Evolutionary conservation across 2,113 vertebrate species (phyloP), one percentile per base, ranked within the genome.

Genomic region (Pterophyllum scalare): DNA sequence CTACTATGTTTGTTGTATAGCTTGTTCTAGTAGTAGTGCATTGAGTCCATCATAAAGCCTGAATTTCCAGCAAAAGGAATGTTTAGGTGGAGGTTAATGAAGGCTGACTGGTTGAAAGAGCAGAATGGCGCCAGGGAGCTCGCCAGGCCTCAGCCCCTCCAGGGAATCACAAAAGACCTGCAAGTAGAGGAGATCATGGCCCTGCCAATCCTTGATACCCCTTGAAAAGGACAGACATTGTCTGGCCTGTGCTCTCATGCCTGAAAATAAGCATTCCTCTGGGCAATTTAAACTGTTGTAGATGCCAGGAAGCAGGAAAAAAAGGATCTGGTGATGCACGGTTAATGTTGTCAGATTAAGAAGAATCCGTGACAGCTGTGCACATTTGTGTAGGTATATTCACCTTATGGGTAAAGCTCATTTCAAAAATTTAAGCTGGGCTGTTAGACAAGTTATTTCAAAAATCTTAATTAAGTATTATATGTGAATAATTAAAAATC

Each of bases 171-270:
- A 92, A 92, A 92, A 85, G 88, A 91, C 91, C 89, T 80, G 88
- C 75, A 77, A 88, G 89, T 59, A 74, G 86, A 89, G 76, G 87
- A 82, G 90, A 93, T 92, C 87, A 83, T 83, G 90, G 86, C 87
- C 87, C 86, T 93, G 91, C 88, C 92, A 92, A 91, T 92, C 84
- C 88, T 88, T 84, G 90, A 91, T 87, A 92, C 88, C 91, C 90
- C 92, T 92, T 94, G 83, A 92, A 94, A 93, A 85, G 90, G 90
- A 91, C 89, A 92, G 83, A 80, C 89, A 90, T 87, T 93, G 91
- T 93, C 91, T 91, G 84, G 88, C 82, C 67, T 81, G 60, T 11
- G 60, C 91, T 88, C 85, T 67, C 88, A 80, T 83, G 91, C 90
- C 89, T 85, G 84, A 89, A 92, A 89, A 89, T 88, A 91, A 91